Evolutionary conservation across 2,888 invertebrate genomes (phyloP).

Genomic region (Drosophila longiperda): DNA sequence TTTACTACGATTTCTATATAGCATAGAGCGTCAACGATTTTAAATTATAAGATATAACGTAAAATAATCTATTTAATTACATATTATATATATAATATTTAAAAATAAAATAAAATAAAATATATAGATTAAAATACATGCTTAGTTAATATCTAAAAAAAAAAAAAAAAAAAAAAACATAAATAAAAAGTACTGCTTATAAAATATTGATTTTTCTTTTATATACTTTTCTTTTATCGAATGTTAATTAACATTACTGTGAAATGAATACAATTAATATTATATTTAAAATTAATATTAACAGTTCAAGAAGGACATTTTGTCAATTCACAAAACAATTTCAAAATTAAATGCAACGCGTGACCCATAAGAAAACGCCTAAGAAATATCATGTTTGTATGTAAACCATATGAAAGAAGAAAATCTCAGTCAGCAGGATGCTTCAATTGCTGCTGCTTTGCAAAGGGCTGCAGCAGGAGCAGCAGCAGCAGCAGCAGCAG

Average conservation of each 20-base stretch:
- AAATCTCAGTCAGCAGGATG: conserved; percentile 41
- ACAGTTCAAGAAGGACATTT: not conserved
- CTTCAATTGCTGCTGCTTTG: conserved; percentile 16
- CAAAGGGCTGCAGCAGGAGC: conserved; percentile 42
- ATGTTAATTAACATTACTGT: not conserved
- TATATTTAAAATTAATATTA: not conserved
- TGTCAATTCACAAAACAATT: not conserved
- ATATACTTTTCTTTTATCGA: not conserved
- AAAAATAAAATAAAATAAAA: no score
- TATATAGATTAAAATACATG: no score
- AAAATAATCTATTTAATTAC: no score
- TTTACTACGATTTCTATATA: conserved; percentile 15
- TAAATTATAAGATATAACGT: not conserved
- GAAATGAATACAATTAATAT: not conserved
- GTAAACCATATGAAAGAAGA: not conserved
- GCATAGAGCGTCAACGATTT: not conserved
- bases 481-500: conserved; percentile 8
- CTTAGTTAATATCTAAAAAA: no score
- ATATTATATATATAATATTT: no score
- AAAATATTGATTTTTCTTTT: no score
- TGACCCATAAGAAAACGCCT: not conserved
- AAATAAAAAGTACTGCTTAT: not conserved
- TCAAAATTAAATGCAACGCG: not conserved
- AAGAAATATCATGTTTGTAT: not conserved
- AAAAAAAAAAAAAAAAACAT: not conserved